Evolutionary conservation across 1,140 invertebrate species (phyloP).

Genomic region (Hydropsyche tenuis): DNA sequence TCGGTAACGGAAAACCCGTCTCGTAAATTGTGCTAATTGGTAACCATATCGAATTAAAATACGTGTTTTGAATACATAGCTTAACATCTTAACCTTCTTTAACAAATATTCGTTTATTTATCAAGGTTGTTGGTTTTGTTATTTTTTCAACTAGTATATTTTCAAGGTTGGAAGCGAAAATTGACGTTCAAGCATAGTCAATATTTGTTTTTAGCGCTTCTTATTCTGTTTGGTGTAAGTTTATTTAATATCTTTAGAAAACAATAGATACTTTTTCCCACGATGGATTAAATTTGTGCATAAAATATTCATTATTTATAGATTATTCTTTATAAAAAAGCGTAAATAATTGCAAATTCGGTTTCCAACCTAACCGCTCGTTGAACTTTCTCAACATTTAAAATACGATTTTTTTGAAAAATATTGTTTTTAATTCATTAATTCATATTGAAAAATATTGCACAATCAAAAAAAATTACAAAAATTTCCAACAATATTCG

Average conservation of each 20-base stretch:
- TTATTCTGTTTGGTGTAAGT: too few species aligned
- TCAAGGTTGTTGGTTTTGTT: slow-evolving; percentile 1
- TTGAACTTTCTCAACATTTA: neutral
- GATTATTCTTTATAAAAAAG: too few species aligned
- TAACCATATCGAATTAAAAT: neutral
- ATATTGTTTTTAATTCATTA: neutral
- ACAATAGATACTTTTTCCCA: too few species aligned
- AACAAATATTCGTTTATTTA: neutral
- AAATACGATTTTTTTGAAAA: neutral
- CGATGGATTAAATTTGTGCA: too few species aligned
- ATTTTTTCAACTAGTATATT: neutral
- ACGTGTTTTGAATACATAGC: neutral
- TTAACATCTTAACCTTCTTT: neutral
- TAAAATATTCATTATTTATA: too few species aligned
- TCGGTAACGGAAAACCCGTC: neutral
- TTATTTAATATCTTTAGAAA: too few species aligned
- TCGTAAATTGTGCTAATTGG: neutral
- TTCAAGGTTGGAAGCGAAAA: neutral
- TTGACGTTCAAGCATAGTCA: neutral
- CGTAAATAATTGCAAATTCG: neutral
- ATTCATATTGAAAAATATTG: too few species aligned
- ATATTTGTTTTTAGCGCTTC: neutral
- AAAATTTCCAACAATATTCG: too few species aligned
- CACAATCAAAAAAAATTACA: too few species aligned
- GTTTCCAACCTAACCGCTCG: neutral